These are phyloP conservation scores for Scaptomyza pallida DNA, from an alignment of 1,140 invertebrate species.

Conservation along the genomic window DNA sequence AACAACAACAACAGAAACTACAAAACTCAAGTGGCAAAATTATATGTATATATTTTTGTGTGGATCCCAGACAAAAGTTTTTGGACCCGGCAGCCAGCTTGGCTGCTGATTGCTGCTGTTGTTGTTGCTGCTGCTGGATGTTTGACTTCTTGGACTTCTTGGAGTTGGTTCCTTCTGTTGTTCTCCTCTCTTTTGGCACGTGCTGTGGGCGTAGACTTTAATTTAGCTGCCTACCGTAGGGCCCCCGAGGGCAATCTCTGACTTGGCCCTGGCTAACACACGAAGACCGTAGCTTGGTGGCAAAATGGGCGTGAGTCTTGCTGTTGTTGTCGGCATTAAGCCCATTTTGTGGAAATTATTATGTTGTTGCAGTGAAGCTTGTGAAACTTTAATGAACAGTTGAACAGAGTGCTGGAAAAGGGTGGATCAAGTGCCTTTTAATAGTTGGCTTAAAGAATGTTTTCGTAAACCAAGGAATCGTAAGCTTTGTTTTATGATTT, in stretches of 20 bases:
- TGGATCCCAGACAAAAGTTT: slow-evolving; percentile 47
- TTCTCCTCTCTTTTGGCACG: slow-evolving; percentile 41
- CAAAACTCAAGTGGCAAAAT: slow-evolving; percentile 65
- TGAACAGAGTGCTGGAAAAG: not conserved
- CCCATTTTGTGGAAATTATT: slow-evolving; percentile 58
- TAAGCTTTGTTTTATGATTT: not conserved
- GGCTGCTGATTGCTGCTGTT: not conserved
- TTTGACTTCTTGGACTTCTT: slow-evolving; percentile 7
- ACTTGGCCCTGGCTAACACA: slow-evolving; percentile 6
- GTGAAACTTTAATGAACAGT: not conserved
- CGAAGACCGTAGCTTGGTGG: slow-evolving; percentile 29
- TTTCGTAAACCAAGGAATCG: slow-evolving; percentile 2
- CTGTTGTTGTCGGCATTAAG: slow-evolving; percentile 21
- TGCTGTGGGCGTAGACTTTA: slow-evolving; percentile 75
- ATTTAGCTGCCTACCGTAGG: slow-evolving; percentile 52
- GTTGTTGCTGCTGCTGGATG: slow-evolving; percentile 1
- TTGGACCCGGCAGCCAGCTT: slow-evolving; percentile 53
- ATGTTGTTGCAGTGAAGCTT: slow-evolving; percentile 29
- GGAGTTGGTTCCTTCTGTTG: slow-evolving; percentile 28
- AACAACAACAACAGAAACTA: slow-evolving; percentile 17
- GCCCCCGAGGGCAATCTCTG: slow-evolving; percentile 44
- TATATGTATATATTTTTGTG: slow-evolving; percentile 25
- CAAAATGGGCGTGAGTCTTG: slow-evolving; percentile 67
- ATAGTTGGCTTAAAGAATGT: not conserved
- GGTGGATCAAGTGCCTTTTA: not conserved